A percentile compares a stretch with the other conserved stretches of the same genome.
phyloP scores from a whole-genome alignment of 2,888 invertebrate species.

The Protonemura montana region DNA sequence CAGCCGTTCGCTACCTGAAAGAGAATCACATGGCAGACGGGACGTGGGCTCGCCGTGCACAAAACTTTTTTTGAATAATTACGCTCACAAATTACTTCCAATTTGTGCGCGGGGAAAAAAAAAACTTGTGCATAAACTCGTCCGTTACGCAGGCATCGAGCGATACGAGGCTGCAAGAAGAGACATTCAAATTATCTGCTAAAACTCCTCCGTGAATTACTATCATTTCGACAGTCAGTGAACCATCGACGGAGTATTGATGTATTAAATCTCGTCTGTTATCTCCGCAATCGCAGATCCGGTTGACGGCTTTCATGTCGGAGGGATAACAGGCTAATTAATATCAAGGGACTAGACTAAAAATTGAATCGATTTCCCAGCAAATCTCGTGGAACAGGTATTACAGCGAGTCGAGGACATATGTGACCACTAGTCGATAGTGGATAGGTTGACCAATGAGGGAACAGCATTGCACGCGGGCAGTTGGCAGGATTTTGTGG shows the following conservation, averaged over 20 bases:
- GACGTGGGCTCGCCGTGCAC: background rate
- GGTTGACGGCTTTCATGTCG: background rate
- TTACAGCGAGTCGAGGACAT: too few species aligned
- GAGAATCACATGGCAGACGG: background rate
- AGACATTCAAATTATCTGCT: background rate
- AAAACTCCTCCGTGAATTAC: background rate
- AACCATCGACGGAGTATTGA: background rate
- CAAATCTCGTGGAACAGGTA: background rate
- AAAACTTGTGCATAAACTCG: background rate
- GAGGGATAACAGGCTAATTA: background rate
- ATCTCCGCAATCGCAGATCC: background rate
- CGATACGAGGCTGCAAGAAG: background rate
- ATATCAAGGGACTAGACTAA: background rate
- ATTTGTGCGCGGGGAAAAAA: background rate
- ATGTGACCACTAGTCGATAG: too few species aligned
- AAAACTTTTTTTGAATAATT: background rate
- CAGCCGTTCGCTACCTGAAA: background rate
- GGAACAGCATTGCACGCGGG: background rate
- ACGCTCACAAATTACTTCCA: constrained; percentile 7
- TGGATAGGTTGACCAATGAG: too few species aligned
- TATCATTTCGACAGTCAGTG: too few species aligned
- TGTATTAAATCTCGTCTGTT: background rate
- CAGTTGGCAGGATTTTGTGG: constrained; percentile 67
- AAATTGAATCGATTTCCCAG: background rate
- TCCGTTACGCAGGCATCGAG: background rate